Base-by-base conservation (phyloP, 2,888 invertebrate genomes). In the Aleiodes testaceus region DNA sequence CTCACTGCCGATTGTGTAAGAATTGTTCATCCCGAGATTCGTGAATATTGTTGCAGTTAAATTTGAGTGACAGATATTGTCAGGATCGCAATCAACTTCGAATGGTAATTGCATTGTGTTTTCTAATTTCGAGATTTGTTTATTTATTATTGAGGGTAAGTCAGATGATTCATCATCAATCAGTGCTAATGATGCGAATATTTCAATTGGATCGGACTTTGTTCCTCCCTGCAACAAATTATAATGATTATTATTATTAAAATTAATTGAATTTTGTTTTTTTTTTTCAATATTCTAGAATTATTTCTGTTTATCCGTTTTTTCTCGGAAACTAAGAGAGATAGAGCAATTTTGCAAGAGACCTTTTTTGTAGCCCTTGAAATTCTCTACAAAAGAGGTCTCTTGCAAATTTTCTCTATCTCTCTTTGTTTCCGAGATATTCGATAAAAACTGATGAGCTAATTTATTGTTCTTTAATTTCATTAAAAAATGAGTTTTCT, bases 1-100 rank as follows among this genome's bases (percentile, higher is more conserved):
- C 2, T 74, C 76, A 0, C 87, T 87, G 3, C 88, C 88, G 2
- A 88, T 75, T 4, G 87, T 76, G 71, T 85, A 84, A 64, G 66
- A 72, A 69, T 77, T 71, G n/a, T 74, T 72, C 5, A 75, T 72
- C 63, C 44, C 65, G 12, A 77, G 70, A 61, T 72, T 66, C 3
- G 70, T 69, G 9, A 49, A 68, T 1, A 75, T 64, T 22, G 79
- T 66, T 14, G 85, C 66, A 36, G 76, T 72, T n/a, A 85, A 74
- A 26, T 77, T 73, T 1, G 85, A 77, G 0, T 70, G 65, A 72
- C 87, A 87, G 42, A 82, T 67, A 49, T 83, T 79, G 66, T 84
- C 84, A 18, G 72, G 68, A 4, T 83, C 84, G 70, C 87, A 87
- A 36, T 82, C 82, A 12, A 84, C 74, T 11, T 78, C 75, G 72